These are phyloP conservation scores for Linepithema humile DNA, from an alignment of 1,140 invertebrate species.

Conservation along the genomic window DNA sequence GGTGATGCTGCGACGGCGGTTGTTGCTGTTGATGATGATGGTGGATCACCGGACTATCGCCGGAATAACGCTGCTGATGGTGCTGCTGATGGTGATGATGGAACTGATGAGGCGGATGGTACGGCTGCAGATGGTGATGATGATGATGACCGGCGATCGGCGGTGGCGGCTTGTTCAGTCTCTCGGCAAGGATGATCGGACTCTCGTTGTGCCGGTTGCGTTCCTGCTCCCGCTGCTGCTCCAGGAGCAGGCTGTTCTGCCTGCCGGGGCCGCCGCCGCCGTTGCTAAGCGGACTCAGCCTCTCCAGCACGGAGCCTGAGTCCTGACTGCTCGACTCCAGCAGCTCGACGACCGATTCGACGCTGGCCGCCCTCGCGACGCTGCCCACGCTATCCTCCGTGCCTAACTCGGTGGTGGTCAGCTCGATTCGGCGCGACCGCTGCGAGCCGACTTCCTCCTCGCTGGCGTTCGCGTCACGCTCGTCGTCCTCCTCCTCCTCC, in stretches of 20 bases:
- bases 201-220: constrained; percentile 83
- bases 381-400: constrained; percentile 62
- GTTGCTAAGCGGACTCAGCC: constrained; percentile 81
- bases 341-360: constrained; percentile 71
- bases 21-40: constrained; percentile 66
- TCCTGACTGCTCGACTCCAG: constrained; percentile 78
- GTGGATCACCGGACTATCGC: constrained; percentile 62
- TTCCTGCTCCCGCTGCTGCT: constrained; percentile 81
- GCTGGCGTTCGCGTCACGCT: constrained; percentile 31
- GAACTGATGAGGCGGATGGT: constrained; percentile 64
- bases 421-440: constrained; percentile 55
- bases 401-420: constrained; percentile 65
- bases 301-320: constrained; percentile 82
- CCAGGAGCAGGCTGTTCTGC: constrained; percentile 79
- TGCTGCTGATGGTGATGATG: constrained; percentile 62
- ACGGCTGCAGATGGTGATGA: constrained; percentile 58
- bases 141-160: constrained; percentile 66
- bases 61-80: constrained; percentile 68
- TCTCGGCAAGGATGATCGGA: constrained; percentile 81
- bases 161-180: constrained; percentile 80
- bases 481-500: constrained; percentile 9
- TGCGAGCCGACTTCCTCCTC: constrained; percentile 46
- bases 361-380: constrained; percentile 56
- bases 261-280: constrained; percentile 72
- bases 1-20: constrained; percentile 63